Conservation (phyloP, 2,888 invertebrate species). For the Phaedon cochleariae region DNA sequence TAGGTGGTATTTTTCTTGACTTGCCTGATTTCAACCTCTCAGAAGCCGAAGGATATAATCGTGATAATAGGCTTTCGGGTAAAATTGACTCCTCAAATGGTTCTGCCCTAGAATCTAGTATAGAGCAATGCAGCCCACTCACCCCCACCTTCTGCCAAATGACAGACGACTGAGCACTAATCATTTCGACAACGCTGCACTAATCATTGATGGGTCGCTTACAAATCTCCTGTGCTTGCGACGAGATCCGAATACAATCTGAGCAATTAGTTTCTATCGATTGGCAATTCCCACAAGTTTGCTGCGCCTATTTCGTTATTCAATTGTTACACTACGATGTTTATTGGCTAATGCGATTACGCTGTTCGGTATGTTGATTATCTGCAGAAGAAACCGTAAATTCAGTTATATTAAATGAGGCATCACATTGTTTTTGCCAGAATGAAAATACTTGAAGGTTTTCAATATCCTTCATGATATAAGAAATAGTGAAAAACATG, state of each 20-base stretch:
- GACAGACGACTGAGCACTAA: conserved; percentile 59
- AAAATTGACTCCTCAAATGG: no score
- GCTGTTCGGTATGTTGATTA: conserved; percentile 32
- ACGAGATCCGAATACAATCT: conserved; percentile 49
- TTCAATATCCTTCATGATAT: no score
- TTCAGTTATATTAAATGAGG: neutral
- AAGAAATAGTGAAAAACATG: no score
- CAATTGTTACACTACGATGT: conserved; percentile 44
- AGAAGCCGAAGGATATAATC: no score
- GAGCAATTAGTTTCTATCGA: conserved; percentile 51
- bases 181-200: conserved; percentile 55
- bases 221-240: conserved; percentile 46
- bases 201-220: conserved; percentile 51
- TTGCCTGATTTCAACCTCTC: no score
- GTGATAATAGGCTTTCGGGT: no score
- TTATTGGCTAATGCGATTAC: conserved; percentile 42
- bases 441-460: no score
- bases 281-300: conserved; percentile 44
- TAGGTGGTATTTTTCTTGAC: no score
- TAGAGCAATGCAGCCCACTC: no score
- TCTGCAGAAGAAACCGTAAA: conserved; percentile 14
- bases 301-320: conserved; percentile 42
- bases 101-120: no score
- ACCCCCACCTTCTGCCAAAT: conserved; percentile 45
- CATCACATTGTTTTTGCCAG: no score